These are phyloP conservation scores for Hemiprocne comata DNA, from an alignment of 2,113 vertebrate genomes.

Conservation along the genomic window DNA sequence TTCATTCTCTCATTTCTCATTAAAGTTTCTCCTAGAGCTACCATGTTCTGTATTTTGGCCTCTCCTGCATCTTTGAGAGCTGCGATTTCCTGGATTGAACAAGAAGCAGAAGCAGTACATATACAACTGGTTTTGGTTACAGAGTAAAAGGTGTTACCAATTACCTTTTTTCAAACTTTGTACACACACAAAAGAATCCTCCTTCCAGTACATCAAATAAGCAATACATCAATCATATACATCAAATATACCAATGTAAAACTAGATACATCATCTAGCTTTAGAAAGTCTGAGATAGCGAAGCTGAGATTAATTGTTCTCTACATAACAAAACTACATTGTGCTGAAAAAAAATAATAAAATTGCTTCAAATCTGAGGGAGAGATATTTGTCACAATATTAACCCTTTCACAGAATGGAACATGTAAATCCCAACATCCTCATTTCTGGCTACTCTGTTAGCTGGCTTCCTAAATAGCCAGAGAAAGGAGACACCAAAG, in stretches of 20 bases:
- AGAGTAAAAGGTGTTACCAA: background rate
- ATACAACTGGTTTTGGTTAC: background rate
- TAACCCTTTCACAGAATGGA: background rate
- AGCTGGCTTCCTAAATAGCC: background rate
- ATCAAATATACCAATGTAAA: no score
- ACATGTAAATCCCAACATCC: background rate
- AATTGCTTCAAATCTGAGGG: background rate
- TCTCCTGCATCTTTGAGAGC: slow-evolving; percentile 69
- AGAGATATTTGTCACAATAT: background rate
- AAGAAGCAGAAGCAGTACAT: background rate
- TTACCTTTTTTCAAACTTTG: background rate
- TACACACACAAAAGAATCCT: background rate
- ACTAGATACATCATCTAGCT: background rate
- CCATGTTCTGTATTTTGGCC: slow-evolving; percentile 63
- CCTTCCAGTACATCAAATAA: background rate
- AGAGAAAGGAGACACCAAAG: background rate
- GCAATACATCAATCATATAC: background rate
- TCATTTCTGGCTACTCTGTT: background rate
- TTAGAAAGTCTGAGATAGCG: background rate
- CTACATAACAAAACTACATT: background rate
- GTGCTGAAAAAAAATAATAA: background rate
- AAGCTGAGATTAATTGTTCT: background rate
- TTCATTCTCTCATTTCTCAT: slow-evolving; percentile 1
- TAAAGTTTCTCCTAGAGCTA: slow-evolving; percentile 31
- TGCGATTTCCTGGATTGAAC: slow-evolving; percentile 70